Evolutionary conservation across 2,888 invertebrate species (phyloP).

Genomic region (Lapara coniferarum): DNA sequence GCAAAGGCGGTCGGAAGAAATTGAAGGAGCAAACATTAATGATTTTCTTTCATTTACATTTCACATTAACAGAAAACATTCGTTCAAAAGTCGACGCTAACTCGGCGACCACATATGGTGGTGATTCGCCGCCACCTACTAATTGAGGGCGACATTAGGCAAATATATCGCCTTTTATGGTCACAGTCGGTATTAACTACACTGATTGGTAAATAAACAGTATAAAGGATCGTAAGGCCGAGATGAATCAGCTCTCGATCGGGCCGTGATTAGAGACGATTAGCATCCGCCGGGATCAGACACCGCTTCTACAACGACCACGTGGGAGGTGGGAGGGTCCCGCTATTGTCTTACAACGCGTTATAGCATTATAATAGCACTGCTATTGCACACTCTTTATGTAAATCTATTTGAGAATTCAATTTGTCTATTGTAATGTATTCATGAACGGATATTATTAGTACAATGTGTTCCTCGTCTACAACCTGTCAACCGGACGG

Average conservation of each 20-base stretch:
- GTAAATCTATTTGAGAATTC: conserved; percentile 79
- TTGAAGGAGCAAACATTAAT: conserved; percentile 74
- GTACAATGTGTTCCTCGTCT: conserved; percentile 59
- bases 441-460: conserved; percentile 67
- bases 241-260: conserved; percentile 81
- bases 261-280: conserved; percentile 78
- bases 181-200: conserved; percentile 67
- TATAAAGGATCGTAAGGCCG: conserved; percentile 65
- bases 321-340: conserved; percentile 79
- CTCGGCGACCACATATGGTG: conserved; percentile 75
- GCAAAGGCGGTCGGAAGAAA: conserved; percentile 62
- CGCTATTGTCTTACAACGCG: conserved; percentile 79
- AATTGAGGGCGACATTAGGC: conserved; percentile 79
- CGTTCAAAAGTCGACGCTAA: conserved; percentile 68
- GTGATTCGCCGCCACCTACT: conserved; percentile 75
- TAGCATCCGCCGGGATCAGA: conserved; percentile 67
- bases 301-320: conserved; percentile 55
- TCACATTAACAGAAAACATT: conserved; percentile 73
- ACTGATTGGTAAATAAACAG: conserved; percentile 81
- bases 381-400: conserved; percentile 79
- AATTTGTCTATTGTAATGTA: conserved; percentile 76
- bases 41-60: conserved; percentile 76
- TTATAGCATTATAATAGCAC: conserved; percentile 77
- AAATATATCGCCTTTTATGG: conserved; percentile 82
- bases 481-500: conserved; percentile 61